phyloP scores from a whole-genome alignment of 2,888 invertebrate genomes.

The Emmelina monodactyla region DNA sequence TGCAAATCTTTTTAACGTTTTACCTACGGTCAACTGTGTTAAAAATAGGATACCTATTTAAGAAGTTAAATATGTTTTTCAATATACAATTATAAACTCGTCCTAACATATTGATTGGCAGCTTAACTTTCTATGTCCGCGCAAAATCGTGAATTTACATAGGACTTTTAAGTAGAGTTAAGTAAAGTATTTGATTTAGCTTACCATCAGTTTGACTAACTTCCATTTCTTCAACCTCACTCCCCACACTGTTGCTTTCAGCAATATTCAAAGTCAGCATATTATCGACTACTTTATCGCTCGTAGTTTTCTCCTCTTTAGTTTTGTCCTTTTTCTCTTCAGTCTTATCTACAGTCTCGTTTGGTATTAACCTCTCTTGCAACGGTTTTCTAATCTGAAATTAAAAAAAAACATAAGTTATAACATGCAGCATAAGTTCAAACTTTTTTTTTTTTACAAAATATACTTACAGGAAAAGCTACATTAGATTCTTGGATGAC shows the following conservation, averaged over 20 bases:
- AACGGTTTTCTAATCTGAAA: conserved; percentile 40
- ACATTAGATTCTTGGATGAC: conserved; percentile 56
- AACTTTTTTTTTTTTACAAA: too few relatives aligned
- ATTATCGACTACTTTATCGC: conserved; percentile 1
- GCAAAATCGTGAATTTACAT: too few relatives aligned
- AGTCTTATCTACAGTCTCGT: conserved; percentile 13
- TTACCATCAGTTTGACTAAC: too few relatives aligned
- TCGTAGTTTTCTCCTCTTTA: conserved; percentile 14
- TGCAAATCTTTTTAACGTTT: too few relatives aligned
- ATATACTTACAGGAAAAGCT: conserved; percentile 48
- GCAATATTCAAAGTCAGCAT: conserved; percentile 6
- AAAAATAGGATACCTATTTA: too few relatives aligned
- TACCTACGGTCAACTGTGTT: too few relatives aligned
- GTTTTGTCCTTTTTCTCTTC: conserved; percentile 16
- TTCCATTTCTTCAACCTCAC: conserved; percentile 14
- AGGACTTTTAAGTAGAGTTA: too few relatives aligned
- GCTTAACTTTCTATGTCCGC: neutral
- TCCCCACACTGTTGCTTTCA: too few relatives aligned
- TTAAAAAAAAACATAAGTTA: neutral
- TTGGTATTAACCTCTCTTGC: conserved; percentile 27
- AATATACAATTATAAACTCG: too few relatives aligned
- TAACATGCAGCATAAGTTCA: too few relatives aligned
- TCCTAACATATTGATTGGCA: neutral
- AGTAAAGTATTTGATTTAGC: too few relatives aligned
- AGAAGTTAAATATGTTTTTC: too few relatives aligned